A percentile compares a stretch with the other conserved stretches of the same genome.
Conservation (phyloP, 1,140 invertebrate genomes). For the Conopomorpha cramerella region DNA sequence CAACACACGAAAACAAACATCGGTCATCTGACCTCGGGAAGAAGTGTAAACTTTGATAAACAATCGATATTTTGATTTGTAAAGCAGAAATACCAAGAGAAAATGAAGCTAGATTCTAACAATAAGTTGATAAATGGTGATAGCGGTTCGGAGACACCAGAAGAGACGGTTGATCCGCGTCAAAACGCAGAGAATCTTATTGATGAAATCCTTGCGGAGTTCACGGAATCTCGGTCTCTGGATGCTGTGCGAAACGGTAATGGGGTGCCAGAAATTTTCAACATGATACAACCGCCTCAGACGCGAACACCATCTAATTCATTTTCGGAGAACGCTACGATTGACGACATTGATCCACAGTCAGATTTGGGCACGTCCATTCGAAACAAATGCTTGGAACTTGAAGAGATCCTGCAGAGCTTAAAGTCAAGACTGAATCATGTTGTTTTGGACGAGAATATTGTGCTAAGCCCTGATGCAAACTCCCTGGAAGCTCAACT, state of each 20-base stretch:
- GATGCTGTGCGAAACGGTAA: slow-evolving; percentile 25
- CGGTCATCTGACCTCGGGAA: slow-evolving; percentile 45
- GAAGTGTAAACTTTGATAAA: slow-evolving; percentile 43
- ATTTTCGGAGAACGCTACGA: slow-evolving; percentile 35
- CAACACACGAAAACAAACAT: slow-evolving; percentile 19
- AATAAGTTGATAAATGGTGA: slow-evolving; percentile 48
- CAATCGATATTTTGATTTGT: slow-evolving; percentile 23
- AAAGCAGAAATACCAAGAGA: slow-evolving; percentile 10
- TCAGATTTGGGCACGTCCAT: slow-evolving; percentile 54
- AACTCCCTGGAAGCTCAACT: slow-evolving; percentile 49
- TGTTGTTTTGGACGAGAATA: slow-evolving; percentile 54
- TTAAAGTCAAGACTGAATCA: slow-evolving; percentile 54
- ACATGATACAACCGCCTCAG: slow-evolving; percentile 42
- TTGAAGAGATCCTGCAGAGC: slow-evolving; percentile 55
- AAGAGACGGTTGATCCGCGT: slow-evolving; percentile 37
- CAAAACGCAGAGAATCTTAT: slow-evolving; percentile 51
- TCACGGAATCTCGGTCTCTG: slow-evolving; percentile 39
- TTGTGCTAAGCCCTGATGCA: slow-evolving; percentile 48
- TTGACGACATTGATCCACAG: slow-evolving; percentile 52
- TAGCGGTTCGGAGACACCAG: slow-evolving; percentile 31
- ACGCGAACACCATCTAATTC: slow-evolving; percentile 42
- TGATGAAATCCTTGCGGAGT: slow-evolving; percentile 48
- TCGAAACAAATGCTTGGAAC: slow-evolving; percentile 52
- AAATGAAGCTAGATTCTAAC: slow-evolving; percentile 51
- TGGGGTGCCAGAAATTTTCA: slow-evolving; percentile 32